Conservation (phyloP, 2,113 vertebrate genomes). For the Probosciger aterrimus region DNA sequence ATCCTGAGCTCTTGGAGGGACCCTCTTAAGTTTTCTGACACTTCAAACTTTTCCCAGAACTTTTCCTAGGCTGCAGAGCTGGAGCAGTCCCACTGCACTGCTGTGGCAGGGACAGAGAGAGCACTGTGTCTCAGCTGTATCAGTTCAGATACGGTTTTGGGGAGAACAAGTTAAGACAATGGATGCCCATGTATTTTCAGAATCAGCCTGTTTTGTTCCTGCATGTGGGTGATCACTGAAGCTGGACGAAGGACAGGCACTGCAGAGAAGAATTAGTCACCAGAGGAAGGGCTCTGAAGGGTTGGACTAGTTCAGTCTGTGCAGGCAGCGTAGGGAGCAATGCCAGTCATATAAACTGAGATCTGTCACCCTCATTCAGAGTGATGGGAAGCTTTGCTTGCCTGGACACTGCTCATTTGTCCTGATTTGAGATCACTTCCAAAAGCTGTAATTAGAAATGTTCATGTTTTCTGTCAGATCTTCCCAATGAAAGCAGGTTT, state of each 20-base stretch:
- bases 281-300: background rate
- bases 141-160: background rate
- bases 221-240: background rate
- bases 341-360: background rate
- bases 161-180: background rate
- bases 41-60: background rate
- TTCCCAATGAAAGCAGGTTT: background rate
- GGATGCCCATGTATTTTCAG: background rate
- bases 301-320: background rate
- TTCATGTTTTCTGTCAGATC: background rate
- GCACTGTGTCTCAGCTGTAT: background rate
- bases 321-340: background rate
- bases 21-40: background rate
- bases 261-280: background rate
- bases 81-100: background rate
- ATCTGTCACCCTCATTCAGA: background rate
- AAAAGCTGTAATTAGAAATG: background rate
- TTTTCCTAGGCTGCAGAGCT: background rate
- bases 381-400: background rate
- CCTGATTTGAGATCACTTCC: background rate
- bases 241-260: background rate
- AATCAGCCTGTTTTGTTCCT: background rate
- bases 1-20: background rate
- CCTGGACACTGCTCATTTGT: background rate
- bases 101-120: background rate